phyloP scores from a whole-genome alignment of 2,797 vertebrate genomes.

The Chromobotia macracanthus region DNA sequence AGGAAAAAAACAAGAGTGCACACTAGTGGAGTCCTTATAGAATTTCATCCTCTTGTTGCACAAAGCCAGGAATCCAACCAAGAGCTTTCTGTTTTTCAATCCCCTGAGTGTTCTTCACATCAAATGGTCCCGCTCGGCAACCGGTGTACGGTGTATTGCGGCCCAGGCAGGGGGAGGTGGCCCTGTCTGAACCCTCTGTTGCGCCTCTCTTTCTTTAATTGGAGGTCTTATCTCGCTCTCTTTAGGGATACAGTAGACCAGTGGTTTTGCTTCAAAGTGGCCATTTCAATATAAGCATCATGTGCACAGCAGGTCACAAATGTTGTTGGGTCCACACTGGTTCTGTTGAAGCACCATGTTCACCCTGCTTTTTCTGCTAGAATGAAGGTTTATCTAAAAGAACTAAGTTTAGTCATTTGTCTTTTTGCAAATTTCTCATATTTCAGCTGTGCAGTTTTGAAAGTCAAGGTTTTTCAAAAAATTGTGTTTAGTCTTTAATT shows the following conservation, averaged over 20 bases:
- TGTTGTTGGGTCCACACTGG: conserved; percentile 68
- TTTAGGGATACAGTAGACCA: conserved; percentile 36
- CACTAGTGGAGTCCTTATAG: conserved; percentile 59
- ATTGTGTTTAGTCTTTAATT: too few relatives aligned
- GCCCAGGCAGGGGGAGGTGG: conserved; percentile 18
- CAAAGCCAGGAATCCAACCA: conserved; percentile 55
- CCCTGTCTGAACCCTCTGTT: conserved; percentile 35
- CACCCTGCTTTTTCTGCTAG: conserved; percentile 10
- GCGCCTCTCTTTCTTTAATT: conserved; percentile 31
- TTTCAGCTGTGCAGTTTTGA: too few relatives aligned
- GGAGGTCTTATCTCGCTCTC: conserved; percentile 29
- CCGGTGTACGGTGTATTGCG: conserved; percentile 14
- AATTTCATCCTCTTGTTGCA: conserved; percentile 57
- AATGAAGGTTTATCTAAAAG: conserved; percentile 65
- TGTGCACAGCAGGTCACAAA: conserved; percentile 75
- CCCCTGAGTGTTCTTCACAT: conserved; percentile 54
- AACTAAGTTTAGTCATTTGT: conserved; percentile 70
- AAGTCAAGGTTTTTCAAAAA: too few relatives aligned
- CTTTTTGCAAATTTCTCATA: not conserved
- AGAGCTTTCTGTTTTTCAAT: conserved; percentile 47
- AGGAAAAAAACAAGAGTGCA: conserved; percentile 61
- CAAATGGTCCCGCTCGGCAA: conserved; percentile 30
- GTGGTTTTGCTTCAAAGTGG: conserved; percentile 46
- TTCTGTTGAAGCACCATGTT: conserved; percentile 50
- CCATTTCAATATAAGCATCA: conserved; percentile 49